phyloP scores from a whole-genome alignment of 2,797 vertebrate genomes.

The Spinibarbus caldwelli region DNA sequence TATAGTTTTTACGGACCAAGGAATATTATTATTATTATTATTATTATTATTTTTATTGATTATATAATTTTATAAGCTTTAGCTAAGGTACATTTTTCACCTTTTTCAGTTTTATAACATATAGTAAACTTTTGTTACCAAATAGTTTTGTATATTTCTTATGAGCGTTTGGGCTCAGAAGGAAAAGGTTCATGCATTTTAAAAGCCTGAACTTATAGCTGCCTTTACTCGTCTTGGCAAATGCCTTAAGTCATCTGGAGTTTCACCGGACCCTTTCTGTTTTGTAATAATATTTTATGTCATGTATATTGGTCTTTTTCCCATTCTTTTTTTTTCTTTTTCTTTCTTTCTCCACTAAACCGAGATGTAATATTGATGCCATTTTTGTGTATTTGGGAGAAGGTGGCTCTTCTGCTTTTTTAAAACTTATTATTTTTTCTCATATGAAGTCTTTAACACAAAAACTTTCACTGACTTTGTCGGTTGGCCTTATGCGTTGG shows the following conservation, averaged over 20 bases:
- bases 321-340: background rate
- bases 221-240: constrained; percentile 53
- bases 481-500: background rate
- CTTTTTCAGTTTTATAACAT: constrained; percentile 68
- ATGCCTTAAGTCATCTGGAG: constrained; percentile 57
- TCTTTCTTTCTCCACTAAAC: background rate
- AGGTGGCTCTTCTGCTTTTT: constrained; percentile 38
- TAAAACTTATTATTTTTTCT: constrained; percentile 4
- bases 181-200: constrained; percentile 40
- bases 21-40: constrained; percentile 70
- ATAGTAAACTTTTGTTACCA: constrained; percentile 73
- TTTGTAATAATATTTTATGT: constrained; percentile 55
- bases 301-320: constrained; percentile 32
- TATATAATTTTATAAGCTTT: constrained; percentile 82
- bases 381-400: constrained; percentile 42
- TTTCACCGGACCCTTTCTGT: constrained; percentile 50
- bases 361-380: constrained; percentile 26
- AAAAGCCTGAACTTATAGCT: constrained; percentile 55
- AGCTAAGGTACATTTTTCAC: constrained; percentile 77
- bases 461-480: constrained; percentile 60
- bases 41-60: constrained; percentile 74
- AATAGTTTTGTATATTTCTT: constrained; percentile 61
- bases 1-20: constrained; percentile 80
- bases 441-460: constrained; percentile 36
- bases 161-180: constrained; percentile 57